Base-by-base conservation (phyloP, 2,888 invertebrate genomes). In the Torymus aiolomorphi region DNA sequence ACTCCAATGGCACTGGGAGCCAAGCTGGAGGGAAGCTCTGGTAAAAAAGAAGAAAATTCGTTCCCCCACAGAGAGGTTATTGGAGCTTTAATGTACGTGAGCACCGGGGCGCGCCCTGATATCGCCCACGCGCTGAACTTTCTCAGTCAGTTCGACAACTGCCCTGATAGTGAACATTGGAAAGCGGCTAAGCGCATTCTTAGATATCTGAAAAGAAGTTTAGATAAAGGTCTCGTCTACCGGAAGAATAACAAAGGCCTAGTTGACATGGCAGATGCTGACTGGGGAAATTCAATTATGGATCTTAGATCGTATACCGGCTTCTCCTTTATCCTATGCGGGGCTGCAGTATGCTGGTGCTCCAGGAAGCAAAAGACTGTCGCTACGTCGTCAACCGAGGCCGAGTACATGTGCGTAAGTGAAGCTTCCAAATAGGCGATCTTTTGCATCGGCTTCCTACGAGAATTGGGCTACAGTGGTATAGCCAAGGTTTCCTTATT, bases 291-390 rank as follows among this genome's bases (percentile, higher is more conserved):
- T 20, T 76, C 66, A n/a, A n/a, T 13, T 2, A 10, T 62, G 0
- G 82, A 82, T 59, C 31, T 78, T 42, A 57, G 66, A 2, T 75
- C 81, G 2, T 76, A 69, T 10, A 76, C 73, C 4, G 81, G 78
- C 1, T 76, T 69, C 42, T 59, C 54, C 3, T 80, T 76, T 56
- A 66, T 66, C 16, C 20, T 80, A 5, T 16, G 12, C 11, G 66
- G 74, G 13, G 78, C 49, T 8, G 61, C 78, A 2, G 66, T 76
- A 18, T 69, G 72, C 1, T 82, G 78, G 75, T 62, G 76, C 5
- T 75, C 78, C 1, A 31, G 16, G 51, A 69, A 54, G 4, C 24
- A 69, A 49, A 49, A 13, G 3, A 57, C 62, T 12, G 54, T 65
- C 12, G 56, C 42, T n/a, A 51, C 56, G 10, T 56, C 51, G 10